Conservation (phyloP, 30 jellyfish, hydroid and myxozoan species). For the Aurelia coerulea region DNA sequence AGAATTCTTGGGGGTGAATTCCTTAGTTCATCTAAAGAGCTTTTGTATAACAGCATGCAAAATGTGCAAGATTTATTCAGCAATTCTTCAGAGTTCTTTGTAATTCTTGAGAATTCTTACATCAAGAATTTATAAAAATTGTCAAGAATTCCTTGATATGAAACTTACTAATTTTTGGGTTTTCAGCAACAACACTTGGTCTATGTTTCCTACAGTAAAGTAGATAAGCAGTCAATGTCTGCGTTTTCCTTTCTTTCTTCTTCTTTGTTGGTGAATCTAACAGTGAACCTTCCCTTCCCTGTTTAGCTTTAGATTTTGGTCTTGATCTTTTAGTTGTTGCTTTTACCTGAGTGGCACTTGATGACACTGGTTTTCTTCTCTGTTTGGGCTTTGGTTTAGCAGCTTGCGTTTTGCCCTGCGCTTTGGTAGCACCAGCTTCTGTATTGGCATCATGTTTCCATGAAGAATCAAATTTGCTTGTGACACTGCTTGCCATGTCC, state of each 20-base stretch:
- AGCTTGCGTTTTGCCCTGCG: not conserved
- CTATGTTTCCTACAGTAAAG: constrained; percentile 88
- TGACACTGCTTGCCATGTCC: not conserved
- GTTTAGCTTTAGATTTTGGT: not conserved
- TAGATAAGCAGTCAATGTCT: constrained; percentile 91
- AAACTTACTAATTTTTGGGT: constrained; percentile 78
- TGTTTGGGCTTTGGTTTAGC: not conserved
- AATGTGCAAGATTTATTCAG: too few relatives aligned
- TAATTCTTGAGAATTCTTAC: too few relatives aligned
- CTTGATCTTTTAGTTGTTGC: not conserved
- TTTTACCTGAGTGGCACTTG: not conserved
- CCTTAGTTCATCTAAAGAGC: too few relatives aligned
- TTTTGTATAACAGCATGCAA: too few relatives aligned
- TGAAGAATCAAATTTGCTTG: not conserved
- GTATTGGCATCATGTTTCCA: too few relatives aligned
- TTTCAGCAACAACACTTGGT: constrained; percentile 69
- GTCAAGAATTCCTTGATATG: too few relatives aligned
- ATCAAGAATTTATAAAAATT: too few relatives aligned
- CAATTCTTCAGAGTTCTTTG: too few relatives aligned
- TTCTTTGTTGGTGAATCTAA: not conserved
- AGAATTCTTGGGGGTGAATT: too few relatives aligned
- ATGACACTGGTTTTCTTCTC: not conserved
- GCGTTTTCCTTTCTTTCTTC: constrained; percentile 89
- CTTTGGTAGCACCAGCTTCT: too few relatives aligned
- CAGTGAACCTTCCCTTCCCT: not conserved